Evolutionary conservation across 1,140 invertebrate species (phyloP), one percentile per base, ranked within the genome.

Genomic region (Homalodisca vitripennis): DNA sequence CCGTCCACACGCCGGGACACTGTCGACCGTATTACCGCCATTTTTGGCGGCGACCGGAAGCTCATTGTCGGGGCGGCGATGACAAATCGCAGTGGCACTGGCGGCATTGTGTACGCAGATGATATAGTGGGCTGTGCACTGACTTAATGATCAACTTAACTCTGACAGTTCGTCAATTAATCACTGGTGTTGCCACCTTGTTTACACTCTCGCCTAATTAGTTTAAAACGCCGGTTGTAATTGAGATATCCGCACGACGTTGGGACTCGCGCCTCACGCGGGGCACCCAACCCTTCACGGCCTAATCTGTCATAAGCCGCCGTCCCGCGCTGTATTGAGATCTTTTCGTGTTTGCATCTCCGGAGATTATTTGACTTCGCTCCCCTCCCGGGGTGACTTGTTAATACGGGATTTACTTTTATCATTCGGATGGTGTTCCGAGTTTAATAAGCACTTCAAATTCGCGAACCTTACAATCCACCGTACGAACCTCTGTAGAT

Each of bases 131-230:
- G 55, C 55, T 13, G 55, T 27, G 55, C 55, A 60, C 55, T 24
- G 55, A 60, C 55, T 60, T 60, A 60, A 60, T 60, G 55, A 60
- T 60, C 55, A 60, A 60, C 55, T 60, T 60, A 60, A 26, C 55
- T 60, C 55, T 60, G 55, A 60, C 55, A 60, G 55, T 60, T 26
- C 55, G 55, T 60, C 55, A 60, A 60, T 60, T 60, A 60, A 60
- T 60, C 55, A 60, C 48, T 51, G 10, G 14, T 27, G 55, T 26
- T 26, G 14, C 55, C 55, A 60, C 55, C 55, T 60, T 60, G 55
- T 60, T 60, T 60, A 60, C 55, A 60, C 55, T 30, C 22, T 22
- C 2, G 24, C 24, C 26, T 60, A 60, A 60, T 60, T 60, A 60
- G 55, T 60, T 60, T 60, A 27, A 60, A 60, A 60, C 55, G 55